Evolutionary conservation across 2,888 invertebrate species (phyloP), one percentile per base, ranked within the genome.

Genomic region (Onchidella celtica): DNA sequence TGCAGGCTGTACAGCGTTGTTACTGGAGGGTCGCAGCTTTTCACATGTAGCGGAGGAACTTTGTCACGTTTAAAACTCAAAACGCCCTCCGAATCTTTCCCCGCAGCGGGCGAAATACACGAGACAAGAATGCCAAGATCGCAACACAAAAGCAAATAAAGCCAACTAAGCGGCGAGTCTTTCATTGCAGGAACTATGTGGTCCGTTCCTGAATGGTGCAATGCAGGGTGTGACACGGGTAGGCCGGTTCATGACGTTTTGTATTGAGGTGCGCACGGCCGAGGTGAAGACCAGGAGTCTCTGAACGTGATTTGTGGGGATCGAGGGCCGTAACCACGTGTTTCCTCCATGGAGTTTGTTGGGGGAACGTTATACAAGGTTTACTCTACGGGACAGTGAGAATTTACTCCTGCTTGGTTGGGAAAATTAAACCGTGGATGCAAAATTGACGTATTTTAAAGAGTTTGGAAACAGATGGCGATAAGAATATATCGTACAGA

Each of bases 221-320:
- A 14, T n/a, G 29, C 17, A 29, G 27, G 29, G 70, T 70, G 70
- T 70, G 70, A 55, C 70, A 55, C 55, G 70, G 55, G 70, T 55
- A 55, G 2, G 24, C 38, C n/a, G n/a, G 36, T 32, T 24, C 14
- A 1, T 34, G 17, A 24, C 21, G 34, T 2, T 34, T 36, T 73
- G 73, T 73, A 73, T 73, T 73, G 61, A 59, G 27, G n/a, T 24
- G 2, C 61, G 36, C 73, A 73, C 73, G 73, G 14, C 73, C 38
- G 59, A 73, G 73, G 36, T 1, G 2, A 34, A 61, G 36, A 21
- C 57, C 24, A n/a, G 73, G 59, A 24, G 34, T 61, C 36, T 59
- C 38, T 32, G 61, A 38, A 73, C 73, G 73, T 73, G 73, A 73
- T 61, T 36, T 61, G 73, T 34, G 36, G 21, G 61, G 73, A 27